A percentile compares a stretch with the other conserved stretches of the same genome.
phyloP scores from a whole-genome alignment of 2,797 vertebrate genomes.

The Tangara arthus region DNA sequence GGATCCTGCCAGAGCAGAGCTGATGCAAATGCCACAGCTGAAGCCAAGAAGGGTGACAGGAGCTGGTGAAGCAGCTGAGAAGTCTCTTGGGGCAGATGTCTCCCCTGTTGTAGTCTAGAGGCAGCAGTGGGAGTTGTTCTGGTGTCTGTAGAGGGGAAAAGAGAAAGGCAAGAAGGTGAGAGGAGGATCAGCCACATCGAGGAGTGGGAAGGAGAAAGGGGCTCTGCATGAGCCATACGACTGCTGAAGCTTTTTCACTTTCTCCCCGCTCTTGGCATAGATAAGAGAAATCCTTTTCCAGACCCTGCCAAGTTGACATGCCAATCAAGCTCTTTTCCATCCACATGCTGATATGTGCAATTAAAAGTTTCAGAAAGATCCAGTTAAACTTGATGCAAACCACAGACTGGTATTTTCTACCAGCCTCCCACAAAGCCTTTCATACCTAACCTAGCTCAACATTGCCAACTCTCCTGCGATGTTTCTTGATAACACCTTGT shows the following conservation, averaged over 20 bases:
- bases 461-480: background rate
- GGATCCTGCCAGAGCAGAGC: background rate
- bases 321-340: background rate
- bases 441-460: background rate
- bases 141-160: background rate
- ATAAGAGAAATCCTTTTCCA: background rate
- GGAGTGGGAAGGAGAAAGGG: background rate
- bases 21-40: background rate
- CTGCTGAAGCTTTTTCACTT: background rate
- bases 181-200: background rate
- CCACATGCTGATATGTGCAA: background rate
- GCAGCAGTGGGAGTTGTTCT: background rate
- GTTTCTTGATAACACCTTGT: background rate
- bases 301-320: background rate
- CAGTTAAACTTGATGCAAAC: background rate
- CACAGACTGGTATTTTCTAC: background rate
- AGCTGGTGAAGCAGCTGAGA: background rate
- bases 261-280: background rate
- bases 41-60: background rate
- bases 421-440: slow-evolving; percentile 18
- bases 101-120: background rate
- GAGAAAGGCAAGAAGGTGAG: background rate
- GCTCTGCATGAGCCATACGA: background rate
- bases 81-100: background rate
- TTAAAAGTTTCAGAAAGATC: background rate